These are phyloP conservation scores for Pelodiscus sinensis DNA, from an alignment of 2,113 vertebrate genomes.

Conservation along the genomic window DNA sequence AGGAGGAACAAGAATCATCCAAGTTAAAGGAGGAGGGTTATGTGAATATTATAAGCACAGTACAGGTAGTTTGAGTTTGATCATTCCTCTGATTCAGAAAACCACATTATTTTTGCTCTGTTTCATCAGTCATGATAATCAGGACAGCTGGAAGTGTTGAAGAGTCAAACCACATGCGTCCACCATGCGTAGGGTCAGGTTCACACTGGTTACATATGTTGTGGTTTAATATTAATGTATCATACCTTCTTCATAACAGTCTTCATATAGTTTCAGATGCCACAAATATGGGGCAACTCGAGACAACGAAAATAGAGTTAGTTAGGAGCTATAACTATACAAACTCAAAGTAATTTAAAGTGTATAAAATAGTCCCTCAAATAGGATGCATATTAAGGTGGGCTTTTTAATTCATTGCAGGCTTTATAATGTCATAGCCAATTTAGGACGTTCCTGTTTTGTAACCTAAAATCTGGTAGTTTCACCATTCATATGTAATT, in stretches of 20 bases:
- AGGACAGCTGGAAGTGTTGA: not conserved
- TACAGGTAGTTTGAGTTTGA: not conserved
- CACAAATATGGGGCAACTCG: not conserved
- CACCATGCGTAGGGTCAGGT: not conserved
- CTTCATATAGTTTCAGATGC: not conserved
- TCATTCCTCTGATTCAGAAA: slow-evolving; percentile 34
- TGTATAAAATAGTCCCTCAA: not conserved
- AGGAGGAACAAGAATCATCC: not conserved
- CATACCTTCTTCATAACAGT: not conserved
- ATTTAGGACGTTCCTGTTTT: slow-evolving; percentile 10
- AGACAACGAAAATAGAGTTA: not conserved
- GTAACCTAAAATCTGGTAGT: not conserved
- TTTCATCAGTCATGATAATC: slow-evolving; percentile 30
- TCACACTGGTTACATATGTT: not conserved
- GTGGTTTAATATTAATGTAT: not conserved
- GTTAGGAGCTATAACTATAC: not conserved
- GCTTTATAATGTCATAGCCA: not conserved
- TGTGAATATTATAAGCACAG: not conserved
- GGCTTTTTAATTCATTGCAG: not conserved
- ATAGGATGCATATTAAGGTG: rapidly evolving
- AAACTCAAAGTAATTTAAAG: not conserved
- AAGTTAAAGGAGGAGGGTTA: not conserved
- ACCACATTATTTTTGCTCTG: slow-evolving; percentile 7
- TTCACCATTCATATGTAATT: not conserved
- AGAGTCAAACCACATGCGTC: not conserved